phyloP scores from a whole-genome alignment of 2,113 vertebrate genomes.

The Hippocampus barbouri region DNA sequence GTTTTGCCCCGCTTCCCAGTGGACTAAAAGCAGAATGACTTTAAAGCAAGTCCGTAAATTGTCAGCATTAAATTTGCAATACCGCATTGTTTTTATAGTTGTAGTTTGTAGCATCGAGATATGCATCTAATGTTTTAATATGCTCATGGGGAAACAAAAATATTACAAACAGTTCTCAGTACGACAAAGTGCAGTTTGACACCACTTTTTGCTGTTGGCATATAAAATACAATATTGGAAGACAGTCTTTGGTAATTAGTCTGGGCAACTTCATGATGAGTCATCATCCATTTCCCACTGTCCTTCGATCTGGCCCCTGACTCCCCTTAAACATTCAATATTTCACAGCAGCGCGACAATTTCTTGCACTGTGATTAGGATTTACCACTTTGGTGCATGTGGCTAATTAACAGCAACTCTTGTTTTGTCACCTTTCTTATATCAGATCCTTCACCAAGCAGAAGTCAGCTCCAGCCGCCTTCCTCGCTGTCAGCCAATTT shows the following conservation, averaged over 20 bases:
- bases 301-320: too few relatives aligned
- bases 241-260: background rate
- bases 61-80: too few relatives aligned
- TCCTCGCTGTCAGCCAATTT: slow-evolving; percentile 73
- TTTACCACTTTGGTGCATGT: slow-evolving; percentile 15
- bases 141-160: too few relatives aligned
- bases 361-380: slow-evolving; percentile 36
- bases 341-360: slow-evolving; percentile 21
- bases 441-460: slow-evolving; percentile 64
- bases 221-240: too few relatives aligned
- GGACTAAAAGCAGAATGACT: too few relatives aligned
- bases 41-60: too few relatives aligned
- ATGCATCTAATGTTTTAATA: too few relatives aligned
- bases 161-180: too few relatives aligned
- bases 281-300: background rate
- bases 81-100: too few relatives aligned
- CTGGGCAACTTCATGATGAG: background rate
- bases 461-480: slow-evolving; percentile 74
- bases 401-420: slow-evolving; percentile 20
- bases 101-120: background rate
- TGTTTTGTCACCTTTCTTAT: slow-evolving; percentile 40
- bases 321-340: background rate
- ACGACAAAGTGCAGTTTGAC: too few relatives aligned
- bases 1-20: too few relatives aligned
- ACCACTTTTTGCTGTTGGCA: too few relatives aligned